Base-by-base conservation (phyloP, 2,888 invertebrate genomes). In the Phorcus lineatus region DNA sequence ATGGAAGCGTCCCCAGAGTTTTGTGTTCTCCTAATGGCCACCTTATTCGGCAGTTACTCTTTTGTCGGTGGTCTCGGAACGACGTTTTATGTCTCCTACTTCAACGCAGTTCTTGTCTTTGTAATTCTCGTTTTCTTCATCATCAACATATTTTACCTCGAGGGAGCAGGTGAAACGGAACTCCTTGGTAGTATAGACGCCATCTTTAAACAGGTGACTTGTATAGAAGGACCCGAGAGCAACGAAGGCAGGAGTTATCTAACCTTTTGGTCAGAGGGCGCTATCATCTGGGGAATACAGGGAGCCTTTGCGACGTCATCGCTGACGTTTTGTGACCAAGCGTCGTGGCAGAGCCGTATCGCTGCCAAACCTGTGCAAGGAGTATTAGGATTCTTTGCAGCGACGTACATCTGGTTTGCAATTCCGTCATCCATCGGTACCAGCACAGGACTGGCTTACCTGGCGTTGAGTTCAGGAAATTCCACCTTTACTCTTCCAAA, bases 331-430 rank as follows among this genome's bases (percentile, higher is more conserved):
- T 89, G 89, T 82, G 89, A 90, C 80, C 90, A 90, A 81, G 91
- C 92, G 17, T 90, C 91, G n/a, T 92, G 92, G 92, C 92, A 92
- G 86, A 91, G 90, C 79, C 85, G 90, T 11, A 90, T 92, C 19
- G 92, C 92, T 1, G 90, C 91, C 54, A 92, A 92, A 74, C 90
- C 90, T 4, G 80, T 88, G 66, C 88, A 89, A 75, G 91, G 91
- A 16, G 91, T 92, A 0, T 81, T 89, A 74, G 92, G 91, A 3
- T 92, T 91, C 81, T 83, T 91, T 28, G 83, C 88, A 7, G 92
- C 91, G 2, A 88, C 91, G 0, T 88, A 89, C 76, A 90, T 91
- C 55, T 92, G 91, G 91, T 91, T 91, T 75, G 90, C 91, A 17
- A 88, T 92, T 22, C 92, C 92, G 2, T 88, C 91, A 24, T 88